These are phyloP conservation scores for Neoascia interrupta DNA, from an alignment of 2,888 invertebrate genomes.

Conservation along the genomic window DNA sequence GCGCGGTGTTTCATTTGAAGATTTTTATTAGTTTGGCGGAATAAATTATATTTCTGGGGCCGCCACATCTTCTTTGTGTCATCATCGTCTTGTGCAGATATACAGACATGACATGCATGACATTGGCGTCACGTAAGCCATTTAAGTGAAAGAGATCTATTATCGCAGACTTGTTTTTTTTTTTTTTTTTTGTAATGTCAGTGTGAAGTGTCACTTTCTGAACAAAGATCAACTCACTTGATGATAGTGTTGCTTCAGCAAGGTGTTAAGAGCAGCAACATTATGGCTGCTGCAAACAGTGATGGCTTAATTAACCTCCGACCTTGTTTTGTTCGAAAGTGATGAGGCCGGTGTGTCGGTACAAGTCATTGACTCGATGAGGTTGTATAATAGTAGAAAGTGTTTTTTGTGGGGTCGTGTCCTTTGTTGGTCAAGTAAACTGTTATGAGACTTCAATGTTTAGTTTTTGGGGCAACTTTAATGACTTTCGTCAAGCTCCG, in stretches of 20 bases:
- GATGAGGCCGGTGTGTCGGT: background rate
- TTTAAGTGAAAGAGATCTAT: slow-evolving; percentile 35
- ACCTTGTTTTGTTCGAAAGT: slow-evolving; percentile 22
- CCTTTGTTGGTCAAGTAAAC: slow-evolving; percentile 4
- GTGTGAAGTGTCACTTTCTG: slow-evolving; percentile 23
- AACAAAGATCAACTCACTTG: slow-evolving; percentile 19
- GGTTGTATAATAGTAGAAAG: slow-evolving; percentile 21
- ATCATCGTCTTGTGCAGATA: slow-evolving; percentile 11
- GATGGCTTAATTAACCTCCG: slow-evolving; percentile 19
- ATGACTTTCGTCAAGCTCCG: no score
- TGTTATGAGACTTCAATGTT: slow-evolving; percentile 1
- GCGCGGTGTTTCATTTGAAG: slow-evolving; percentile 61
- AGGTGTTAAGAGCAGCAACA: background rate
- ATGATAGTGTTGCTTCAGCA: background rate
- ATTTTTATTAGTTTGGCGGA: slow-evolving; percentile 61
- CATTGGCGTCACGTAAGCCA: slow-evolving; percentile 43
- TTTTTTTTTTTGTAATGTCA: slow-evolving; percentile 30
- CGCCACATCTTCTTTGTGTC: background rate
- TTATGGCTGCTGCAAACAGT: background rate
- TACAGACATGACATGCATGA: slow-evolving; percentile 15
- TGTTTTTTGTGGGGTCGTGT: slow-evolving; percentile 8
- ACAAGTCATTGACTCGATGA: background rate
- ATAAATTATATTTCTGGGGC: slow-evolving; percentile 53
- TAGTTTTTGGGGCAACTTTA: background rate
- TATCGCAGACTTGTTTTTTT: slow-evolving; percentile 29